Evolutionary conservation across 2,113 vertebrate species (phyloP), one percentile per base, ranked within the genome.

Genomic region (Enhydra lutris): DNA sequence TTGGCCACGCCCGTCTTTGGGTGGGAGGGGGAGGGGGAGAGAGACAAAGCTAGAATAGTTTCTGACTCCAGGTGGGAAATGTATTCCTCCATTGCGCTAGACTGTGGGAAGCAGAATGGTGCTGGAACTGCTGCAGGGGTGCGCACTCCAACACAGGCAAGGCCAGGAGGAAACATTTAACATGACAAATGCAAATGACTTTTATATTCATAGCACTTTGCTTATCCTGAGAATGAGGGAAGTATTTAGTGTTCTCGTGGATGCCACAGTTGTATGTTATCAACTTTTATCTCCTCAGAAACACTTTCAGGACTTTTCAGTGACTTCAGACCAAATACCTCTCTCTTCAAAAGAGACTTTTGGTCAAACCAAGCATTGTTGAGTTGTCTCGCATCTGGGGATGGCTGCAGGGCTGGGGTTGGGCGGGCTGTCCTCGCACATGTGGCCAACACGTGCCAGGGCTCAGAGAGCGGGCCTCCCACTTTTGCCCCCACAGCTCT

Each of bases 401-500:
- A 29, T 42, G 29, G n/a, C 10, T 2, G 14, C 63, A 17, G 6
- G 63, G 24, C 0, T 2, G 17, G 15, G 8, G 50, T 12, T 7
- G 69, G 26, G 50, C 52, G 5, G 17, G 34, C 26, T 6, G 23
- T 50, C 36, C 15, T 69, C 12, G 12, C 34, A 15, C 61, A 31
- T 1, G 15, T 18, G 10, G 8, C 10, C 21, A 42, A 21, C 24
- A 1, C 6, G 3, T 4, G 61, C 47, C 7, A 21, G 13, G 34
- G 20, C 36, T 3, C 13, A 14, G 45, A 14, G 6, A 4, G 47
- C 15, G 1, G n/a, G 21, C 4, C 1, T 23, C 29, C 18, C 10
- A 1, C 84, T 17, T 59, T 89, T 34, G 20, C 31, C 12, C 34
- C 95, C 80, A 4, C 98, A 99, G 99, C 97, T 99, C 88, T 99